Conservation (phyloP, 1,140 invertebrate genomes). For the Eueides isabella region DNA sequence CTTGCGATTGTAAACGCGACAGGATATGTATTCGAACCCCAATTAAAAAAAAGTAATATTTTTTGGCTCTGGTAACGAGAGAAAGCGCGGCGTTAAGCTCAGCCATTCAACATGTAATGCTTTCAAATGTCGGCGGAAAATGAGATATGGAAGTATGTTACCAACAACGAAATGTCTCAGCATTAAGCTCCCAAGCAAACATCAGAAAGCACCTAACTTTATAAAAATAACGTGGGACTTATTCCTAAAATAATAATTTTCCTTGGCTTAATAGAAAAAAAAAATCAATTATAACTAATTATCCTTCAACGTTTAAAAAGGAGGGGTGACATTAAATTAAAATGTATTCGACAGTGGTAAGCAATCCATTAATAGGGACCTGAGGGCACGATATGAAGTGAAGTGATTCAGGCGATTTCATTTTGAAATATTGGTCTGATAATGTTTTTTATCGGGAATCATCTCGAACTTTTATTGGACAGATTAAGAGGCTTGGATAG, state of each 20-base stretch:
- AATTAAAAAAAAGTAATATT: too few species aligned
- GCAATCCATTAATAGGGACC: constrained; percentile 49
- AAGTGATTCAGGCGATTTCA: constrained; percentile 48
- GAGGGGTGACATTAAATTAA: constrained; percentile 43
- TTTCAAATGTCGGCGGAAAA: too few species aligned
- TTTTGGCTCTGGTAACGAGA: too few species aligned
- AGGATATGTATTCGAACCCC: too few species aligned
- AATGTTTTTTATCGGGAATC: constrained; percentile 58
- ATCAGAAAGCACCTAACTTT: too few species aligned
- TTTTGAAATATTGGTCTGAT: constrained; percentile 60
- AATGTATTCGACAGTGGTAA: constrained; percentile 39
- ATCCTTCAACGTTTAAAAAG: not conserved
- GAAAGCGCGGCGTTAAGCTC: too few species aligned
- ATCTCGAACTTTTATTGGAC: constrained; percentile 58
- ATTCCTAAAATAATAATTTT: not conserved
- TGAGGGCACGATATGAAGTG: constrained; percentile 40
- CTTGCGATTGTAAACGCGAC: too few species aligned
- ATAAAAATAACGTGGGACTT: too few species aligned
- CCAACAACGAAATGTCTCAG: too few species aligned
- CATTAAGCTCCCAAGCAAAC: too few species aligned
- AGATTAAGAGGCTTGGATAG: constrained; percentile 56
- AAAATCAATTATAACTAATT: not conserved
- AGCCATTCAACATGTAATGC: too few species aligned
- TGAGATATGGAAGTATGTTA: too few species aligned
- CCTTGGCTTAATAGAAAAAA: not conserved